Evolutionary conservation across 30 jellyfish, hydroid and myxozoan species (phyloP), one percentile per base, ranked within the genome.

Genomic region (Morbakka virulenta): DNA sequence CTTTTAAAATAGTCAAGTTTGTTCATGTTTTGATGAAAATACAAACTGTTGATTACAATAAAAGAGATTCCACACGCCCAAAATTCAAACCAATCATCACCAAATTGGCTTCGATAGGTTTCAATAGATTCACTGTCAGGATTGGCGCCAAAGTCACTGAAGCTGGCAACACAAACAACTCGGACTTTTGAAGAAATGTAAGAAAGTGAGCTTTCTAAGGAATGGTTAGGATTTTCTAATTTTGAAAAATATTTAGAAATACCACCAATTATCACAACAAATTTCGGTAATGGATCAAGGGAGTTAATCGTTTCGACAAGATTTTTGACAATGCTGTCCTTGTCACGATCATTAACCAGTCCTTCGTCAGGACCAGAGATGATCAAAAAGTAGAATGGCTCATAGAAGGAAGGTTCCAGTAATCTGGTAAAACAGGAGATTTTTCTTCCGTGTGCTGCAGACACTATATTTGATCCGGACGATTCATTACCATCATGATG

Each of bases 81-180:
- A 49, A 84, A 84, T 50, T 74, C 89, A 69, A 62, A 84, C 89
- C 89, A 84, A 28, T 84, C 95, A 64, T 84, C 95, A 13, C 95
- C 95, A 35, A 20, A 67, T 2, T 41, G 17, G 48, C 36, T 28
- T 17, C 80, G 75, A 64, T 84, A 84, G 2, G 2, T 51, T 17
- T 67, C 89, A 20, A 84, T 33, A 34, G 51, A 25, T 0, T 83
- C 84, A 13, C 3, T 52, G 32, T 61, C 50, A 13, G 68, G 49
- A 3, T 52, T 25, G 24, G 50, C 51, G 22, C 64, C 62, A 76
- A 81, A 81, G 48, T 81, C 86, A 13, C 52, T 81, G 4, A 67
- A 35, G 26, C 85, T 9, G 0, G 94, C 86, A 24, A 81, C 94
- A 31, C 33, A 49, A 11, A 81, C 72, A 0, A 81, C 94, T 24